phyloP scores from a whole-genome alignment of 2,888 invertebrate species.

The Drosophila sordidapex region DNA sequence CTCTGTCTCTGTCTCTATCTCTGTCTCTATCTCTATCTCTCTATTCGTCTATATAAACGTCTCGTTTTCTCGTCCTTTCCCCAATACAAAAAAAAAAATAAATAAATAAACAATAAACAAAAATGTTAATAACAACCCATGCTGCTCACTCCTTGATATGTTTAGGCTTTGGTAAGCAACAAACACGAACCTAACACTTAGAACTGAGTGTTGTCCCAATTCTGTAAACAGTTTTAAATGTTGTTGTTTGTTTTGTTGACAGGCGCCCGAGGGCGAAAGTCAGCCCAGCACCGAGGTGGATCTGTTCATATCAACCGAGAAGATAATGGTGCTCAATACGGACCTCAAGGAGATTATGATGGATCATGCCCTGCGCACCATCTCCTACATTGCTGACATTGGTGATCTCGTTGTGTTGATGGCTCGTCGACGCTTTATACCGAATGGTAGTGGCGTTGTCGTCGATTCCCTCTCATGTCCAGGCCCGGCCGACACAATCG shows the following conservation, averaged over 20 bases:
- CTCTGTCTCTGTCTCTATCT: constrained; percentile 8
- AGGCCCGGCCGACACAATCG: constrained; percentile 23
- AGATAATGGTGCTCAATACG: constrained; percentile 99
- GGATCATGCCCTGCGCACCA: constrained; percentile 99
- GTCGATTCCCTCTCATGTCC: constrained; percentile 38
- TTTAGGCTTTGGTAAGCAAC: constrained; percentile 81
- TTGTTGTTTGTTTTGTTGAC: constrained; percentile 43
- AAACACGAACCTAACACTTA: constrained; percentile 14
- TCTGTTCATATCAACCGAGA: constrained; percentile 99
- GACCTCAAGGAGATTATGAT: constrained; percentile 99
- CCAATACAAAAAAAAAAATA: not conserved
- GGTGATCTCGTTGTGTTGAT: constrained; percentile 99
- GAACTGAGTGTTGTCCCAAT: constrained; percentile 1
- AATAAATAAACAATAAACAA: constrained; percentile 3
- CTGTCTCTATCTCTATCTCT: constrained; percentile 25
- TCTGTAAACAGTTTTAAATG: not conserved
- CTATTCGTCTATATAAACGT: constrained; percentile 31
- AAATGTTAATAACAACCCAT: constrained; percentile 19
- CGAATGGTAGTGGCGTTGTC: constrained; percentile 77
- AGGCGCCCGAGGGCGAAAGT: constrained; percentile 99
- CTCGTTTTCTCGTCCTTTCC: constrained; percentile 61
- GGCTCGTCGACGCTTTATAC: constrained; percentile 97
- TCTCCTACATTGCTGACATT: constrained; percentile 99
- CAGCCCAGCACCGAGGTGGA: constrained; percentile 99
- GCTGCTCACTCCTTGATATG: constrained; percentile 64